Evolutionary conservation across 2,797 vertebrate genomes (phyloP), one percentile per base, ranked within the genome.

Genomic region (Sorex maritimensis): DNA sequence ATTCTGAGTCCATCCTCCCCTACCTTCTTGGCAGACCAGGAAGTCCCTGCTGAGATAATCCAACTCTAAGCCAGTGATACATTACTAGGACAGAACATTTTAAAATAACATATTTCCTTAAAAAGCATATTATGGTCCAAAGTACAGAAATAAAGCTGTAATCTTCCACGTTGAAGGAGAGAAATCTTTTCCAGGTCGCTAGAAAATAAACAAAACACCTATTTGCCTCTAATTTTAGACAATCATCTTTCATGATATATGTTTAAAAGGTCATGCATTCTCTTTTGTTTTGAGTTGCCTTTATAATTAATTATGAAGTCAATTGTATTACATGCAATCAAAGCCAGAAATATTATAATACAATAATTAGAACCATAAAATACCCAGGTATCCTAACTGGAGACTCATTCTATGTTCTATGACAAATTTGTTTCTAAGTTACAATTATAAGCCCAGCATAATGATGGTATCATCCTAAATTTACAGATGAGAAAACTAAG

Each of bases 251-350:
- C 4, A 44, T 69, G 34, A 75, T 83, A 55, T 38, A 69, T 68
- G 82, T 92, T 87, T 13, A 80, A 14, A 44, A 90, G 8, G 81
- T 82, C 17, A 30, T 44, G 71, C 19, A 5, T 49, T 74, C 2
- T 38, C 9, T 88, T 96, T 84, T 49, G 65, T 67, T 86, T 91
- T 92, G 3, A 69, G 71, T 90, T 95, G 61, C 24, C 15, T 86
- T 88, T 34, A 75, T 17, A 81, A 81, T 75, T 80, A 95, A 67
- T 80, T 38, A 63, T 68, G 77, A 94, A 88, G 58, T 2, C 72
- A 84, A 58, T 38, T 91, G 38, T 4, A 89, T 73, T 83, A 80
- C 58, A 24, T 49, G 13, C 12, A 88, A 11, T 38, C 71, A 81
- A 93, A 94, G 28, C 21, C 19, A 78, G 24, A 86, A 74, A 11